Evolutionary conservation across 2,888 invertebrate genomes (phyloP).

Genomic region (Perizoma flavofasciatum): DNA sequence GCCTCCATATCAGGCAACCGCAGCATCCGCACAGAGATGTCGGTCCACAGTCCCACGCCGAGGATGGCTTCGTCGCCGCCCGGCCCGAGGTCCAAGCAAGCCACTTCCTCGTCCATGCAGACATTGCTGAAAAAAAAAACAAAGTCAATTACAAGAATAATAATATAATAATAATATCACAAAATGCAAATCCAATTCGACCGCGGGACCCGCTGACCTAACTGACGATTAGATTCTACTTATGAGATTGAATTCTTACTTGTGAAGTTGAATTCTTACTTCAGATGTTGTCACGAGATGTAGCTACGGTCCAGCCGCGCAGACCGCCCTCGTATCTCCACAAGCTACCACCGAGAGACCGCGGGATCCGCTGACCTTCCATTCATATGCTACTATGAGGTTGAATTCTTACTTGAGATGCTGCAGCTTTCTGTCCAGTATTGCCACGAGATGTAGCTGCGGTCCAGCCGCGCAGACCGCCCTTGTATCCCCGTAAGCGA

Average conservation of each 20-base stretch:
- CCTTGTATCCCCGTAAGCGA: constrained; percentile 89
- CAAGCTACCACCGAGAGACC: constrained; percentile 87
- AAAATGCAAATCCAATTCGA: too few species aligned
- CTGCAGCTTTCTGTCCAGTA: constrained; percentile 44
- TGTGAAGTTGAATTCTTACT: too few species aligned
- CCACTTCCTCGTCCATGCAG: constrained; percentile 96
- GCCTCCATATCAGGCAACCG: constrained; percentile 91
- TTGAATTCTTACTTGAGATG: constrained; percentile 38
- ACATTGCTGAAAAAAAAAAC: constrained; percentile 77
- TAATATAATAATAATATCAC: too few species aligned
- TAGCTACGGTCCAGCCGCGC: constrained; percentile 93
- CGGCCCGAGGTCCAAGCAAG: constrained; percentile 97
- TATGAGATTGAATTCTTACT: too few species aligned
- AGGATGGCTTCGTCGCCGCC: constrained; percentile 86
- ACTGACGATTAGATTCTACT: too few species aligned
- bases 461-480: constrained; percentile 96
- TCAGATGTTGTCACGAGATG: constrained; percentile 53
- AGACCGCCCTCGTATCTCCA: constrained; percentile 89
- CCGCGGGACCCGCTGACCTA: too few species aligned
- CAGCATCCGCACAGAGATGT: constrained; percentile 95
- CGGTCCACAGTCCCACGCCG: constrained; percentile 98
- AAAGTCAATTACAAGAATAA: not conserved
- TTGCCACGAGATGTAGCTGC: constrained; percentile 78
- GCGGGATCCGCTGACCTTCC: constrained; percentile 89
- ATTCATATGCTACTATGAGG: constrained; percentile 73